Evolutionary conservation across 2,888 invertebrate species (phyloP), one percentile per base, ranked within the genome.

Genomic region (Byasa hedistus): DNA sequence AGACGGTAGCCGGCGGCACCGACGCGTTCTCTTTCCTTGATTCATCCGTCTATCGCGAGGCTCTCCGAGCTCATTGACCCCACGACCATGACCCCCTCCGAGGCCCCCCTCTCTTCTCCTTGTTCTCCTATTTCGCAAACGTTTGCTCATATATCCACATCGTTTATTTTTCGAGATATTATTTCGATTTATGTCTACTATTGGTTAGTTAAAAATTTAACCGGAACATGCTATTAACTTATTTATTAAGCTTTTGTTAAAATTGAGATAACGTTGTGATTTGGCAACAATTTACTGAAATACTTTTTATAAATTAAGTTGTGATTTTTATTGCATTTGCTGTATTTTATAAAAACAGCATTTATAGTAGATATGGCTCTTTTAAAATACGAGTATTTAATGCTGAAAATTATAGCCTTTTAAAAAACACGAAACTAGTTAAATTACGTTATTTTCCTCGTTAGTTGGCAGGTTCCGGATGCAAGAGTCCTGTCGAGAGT

Each of bases 21-120:
- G 80, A 74, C 76, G 78, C 73, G 76, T 75, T 78, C 73, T 70
- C 68, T 68, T 65, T 65, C 69, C 71, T 70, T 70, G 71, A 71
- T 70, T 70, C 71, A 71, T 75, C 75, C 78, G 81, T 79, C 81
- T 78, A 75, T 74, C 76, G 80, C 78, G 78, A 71, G 74, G 75
- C 78, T 77, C 77, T 74, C 76, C 73, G 78, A 75, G 86, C 80
- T 86, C 79, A 83, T 84, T 87, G 86, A 89, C 87, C 88, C 80
- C 79, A 68, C 86, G 89, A 85, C 89, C 90, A 82, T 89, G 89
- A 88, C 81, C 85, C 85, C 80, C 78, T 79, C 79, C 58, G 54
- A 12, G 22, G 71, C 75, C 76, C 73, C 69, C 61, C 66, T 72
- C 69, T 69, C 69, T 60, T 54, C 48, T 27, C 27, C 74, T 61